phyloP scores from a whole-genome alignment of 2,888 invertebrate genomes.

The Patella ulyssiponensis region DNA sequence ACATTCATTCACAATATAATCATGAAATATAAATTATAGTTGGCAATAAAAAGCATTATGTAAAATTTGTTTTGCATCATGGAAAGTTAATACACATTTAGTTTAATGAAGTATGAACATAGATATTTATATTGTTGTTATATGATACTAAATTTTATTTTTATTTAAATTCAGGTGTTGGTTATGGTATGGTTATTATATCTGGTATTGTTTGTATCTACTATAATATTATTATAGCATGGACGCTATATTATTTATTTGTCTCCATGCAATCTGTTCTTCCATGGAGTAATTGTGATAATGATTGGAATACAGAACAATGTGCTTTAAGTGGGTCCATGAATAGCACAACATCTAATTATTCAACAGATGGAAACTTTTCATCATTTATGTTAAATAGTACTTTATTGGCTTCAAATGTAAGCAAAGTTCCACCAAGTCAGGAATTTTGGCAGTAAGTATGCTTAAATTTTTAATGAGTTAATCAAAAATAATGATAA shows the following conservation, averaged over 20 bases:
- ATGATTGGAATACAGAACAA: slow-evolving; percentile 62
- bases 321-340: slow-evolving; percentile 27
- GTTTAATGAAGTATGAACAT: background rate
- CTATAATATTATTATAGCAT: slow-evolving; percentile 71
- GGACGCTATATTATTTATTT: slow-evolving; percentile 69
- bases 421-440: slow-evolving; percentile 38
- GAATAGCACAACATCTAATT: background rate
- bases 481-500: no score
- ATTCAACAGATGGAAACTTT: background rate
- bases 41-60: no score
- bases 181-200: slow-evolving; percentile 69
- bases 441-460: slow-evolving; percentile 54
- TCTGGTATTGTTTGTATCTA: slow-evolving; percentile 69
- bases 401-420: background rate
- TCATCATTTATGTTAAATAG: background rate
- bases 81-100: background rate
- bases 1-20: no score
- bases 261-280: slow-evolving; percentile 60
- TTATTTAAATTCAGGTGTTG: slow-evolving; percentile 56
- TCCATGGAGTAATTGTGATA: slow-evolving; percentile 67
- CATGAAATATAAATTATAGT: no score
- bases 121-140: no score
- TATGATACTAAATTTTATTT: no score
- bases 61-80: no score
- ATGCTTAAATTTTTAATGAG: background rate